Percentiles rank a stretch among this genome's conserved stretches.
Conservation (phyloP, 2,888 invertebrate species). For the Caenorhabditis zanzibari region DNA sequence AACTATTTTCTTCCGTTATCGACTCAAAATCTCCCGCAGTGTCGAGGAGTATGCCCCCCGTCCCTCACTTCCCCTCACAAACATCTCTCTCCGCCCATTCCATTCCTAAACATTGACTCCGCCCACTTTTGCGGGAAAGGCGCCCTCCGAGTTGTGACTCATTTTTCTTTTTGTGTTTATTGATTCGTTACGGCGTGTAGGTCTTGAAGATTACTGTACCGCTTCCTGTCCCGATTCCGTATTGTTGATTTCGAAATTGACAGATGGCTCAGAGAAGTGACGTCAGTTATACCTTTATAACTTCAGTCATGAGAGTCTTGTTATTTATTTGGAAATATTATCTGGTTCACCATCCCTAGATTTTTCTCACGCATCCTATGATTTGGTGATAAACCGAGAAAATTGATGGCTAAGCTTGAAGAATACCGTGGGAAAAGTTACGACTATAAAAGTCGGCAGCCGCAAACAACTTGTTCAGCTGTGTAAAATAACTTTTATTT, state of each 20-base stretch:
- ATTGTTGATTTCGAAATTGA: conserved; percentile 33
- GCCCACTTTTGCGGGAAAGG: conserved; percentile 60
- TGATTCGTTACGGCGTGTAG: conserved; percentile 38
- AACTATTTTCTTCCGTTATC: conserved; percentile 57
- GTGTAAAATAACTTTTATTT: no score
- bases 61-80: conserved; percentile 51
- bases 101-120: conserved; percentile 28
- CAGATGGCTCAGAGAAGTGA: conserved; percentile 32
- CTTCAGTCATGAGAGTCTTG: neutral
- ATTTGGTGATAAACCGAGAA: conserved; percentile 19
- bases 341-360: conserved; percentile 28
- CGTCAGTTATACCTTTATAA: conserved; percentile 38
- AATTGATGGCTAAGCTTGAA: conserved; percentile 1
- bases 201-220: conserved; percentile 33
- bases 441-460: conserved; percentile 24
- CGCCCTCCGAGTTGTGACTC: conserved; percentile 38
- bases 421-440: conserved; percentile 40
- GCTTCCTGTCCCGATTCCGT: neutral
- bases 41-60: conserved; percentile 31
- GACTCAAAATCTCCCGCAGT: conserved; percentile 66
- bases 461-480: conserved; percentile 28
- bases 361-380: conserved; percentile 51
- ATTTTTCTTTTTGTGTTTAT: conserved; percentile 50
- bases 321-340: conserved; percentile 27
- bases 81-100: conserved; percentile 50